Evolutionary conservation across 2,888 invertebrate species (phyloP).

Genomic region (Noctua janthina): DNA sequence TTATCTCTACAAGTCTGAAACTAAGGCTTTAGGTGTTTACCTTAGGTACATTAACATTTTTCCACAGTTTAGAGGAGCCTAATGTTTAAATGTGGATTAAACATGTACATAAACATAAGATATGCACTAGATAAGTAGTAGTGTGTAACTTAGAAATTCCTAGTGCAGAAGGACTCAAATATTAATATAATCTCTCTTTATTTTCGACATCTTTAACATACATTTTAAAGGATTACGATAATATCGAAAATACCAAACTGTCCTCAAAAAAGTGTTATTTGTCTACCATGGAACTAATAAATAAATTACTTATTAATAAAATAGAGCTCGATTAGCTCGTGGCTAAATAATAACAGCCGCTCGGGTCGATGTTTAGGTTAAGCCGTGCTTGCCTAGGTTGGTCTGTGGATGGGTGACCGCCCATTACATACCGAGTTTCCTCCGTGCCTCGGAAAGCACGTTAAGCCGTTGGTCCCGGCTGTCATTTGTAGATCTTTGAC

Average conservation of each 20-base stretch:
- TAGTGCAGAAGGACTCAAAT: slow-evolving; percentile 1
- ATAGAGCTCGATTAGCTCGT: too few species aligned
- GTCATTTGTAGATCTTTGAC: too few species aligned
- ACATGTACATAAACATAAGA: slow-evolving; percentile 22
- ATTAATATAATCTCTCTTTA: not conserved
- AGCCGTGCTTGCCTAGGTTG: too few species aligned
- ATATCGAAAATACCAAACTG: not conserved
- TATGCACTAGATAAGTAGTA: slow-evolving; percentile 10
- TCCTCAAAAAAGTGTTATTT: not conserved
- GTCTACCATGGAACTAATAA: not conserved
- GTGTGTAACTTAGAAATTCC: not conserved
- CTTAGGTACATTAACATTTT: slow-evolving; percentile 20
- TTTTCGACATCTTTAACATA: not conserved
- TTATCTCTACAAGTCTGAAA: slow-evolving; percentile 45
- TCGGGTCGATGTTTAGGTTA: too few species aligned
- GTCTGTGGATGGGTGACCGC: too few species aligned
- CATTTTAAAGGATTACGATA: not conserved
- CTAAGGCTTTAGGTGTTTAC: slow-evolving; percentile 34
- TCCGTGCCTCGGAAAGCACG: too few species aligned
- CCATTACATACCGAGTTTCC: too few species aligned
- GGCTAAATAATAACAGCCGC: too few species aligned
- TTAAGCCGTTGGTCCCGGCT: too few species aligned
- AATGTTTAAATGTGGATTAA: slow-evolving; percentile 25
- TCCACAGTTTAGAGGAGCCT: slow-evolving; percentile 16
- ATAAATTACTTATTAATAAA: not conserved